Conservation (phyloP, 2,113 vertebrate species). For the Telmatochromis brichardi region DNA sequence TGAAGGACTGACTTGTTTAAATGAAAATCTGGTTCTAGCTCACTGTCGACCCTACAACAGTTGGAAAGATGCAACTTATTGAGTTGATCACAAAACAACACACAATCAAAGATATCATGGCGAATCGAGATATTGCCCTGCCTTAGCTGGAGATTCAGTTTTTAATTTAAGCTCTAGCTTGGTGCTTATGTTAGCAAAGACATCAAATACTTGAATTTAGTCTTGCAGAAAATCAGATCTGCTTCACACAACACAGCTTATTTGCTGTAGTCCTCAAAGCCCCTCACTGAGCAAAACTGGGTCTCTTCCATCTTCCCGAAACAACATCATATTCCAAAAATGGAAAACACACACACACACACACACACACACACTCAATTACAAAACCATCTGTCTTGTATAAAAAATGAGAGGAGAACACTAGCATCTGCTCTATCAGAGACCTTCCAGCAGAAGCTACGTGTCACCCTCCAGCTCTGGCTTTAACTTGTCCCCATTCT, state of each 20-base stretch:
- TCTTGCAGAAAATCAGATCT: not conserved
- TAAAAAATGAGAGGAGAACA: not conserved
- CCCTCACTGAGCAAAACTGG: not conserved
- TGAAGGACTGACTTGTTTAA: not conserved
- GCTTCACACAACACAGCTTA: not conserved
- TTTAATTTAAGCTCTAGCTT: not conserved
- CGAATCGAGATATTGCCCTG: rapidly evolving
- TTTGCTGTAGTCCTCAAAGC: not conserved
- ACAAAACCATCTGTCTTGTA: conserved; percentile 18
- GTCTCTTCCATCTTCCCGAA: not conserved
- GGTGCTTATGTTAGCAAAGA: not conserved
- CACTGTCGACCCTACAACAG: not conserved
- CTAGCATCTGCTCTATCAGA: conserved; percentile 27
- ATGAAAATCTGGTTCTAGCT: not conserved
- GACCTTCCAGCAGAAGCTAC: not conserved
- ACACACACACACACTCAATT: not conserved
- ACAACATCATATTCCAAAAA: not conserved
- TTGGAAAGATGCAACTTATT: not conserved
- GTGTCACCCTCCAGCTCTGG: not conserved
- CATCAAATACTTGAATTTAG: not conserved
- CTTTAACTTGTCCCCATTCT: conserved; percentile 4
- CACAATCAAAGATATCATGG: not conserved
- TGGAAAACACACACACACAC: not conserved
- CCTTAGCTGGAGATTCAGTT: not conserved
- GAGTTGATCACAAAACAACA: not conserved